phyloP scores from a whole-genome alignment of 2,797 vertebrate genomes.

The Tangara arthus region DNA sequence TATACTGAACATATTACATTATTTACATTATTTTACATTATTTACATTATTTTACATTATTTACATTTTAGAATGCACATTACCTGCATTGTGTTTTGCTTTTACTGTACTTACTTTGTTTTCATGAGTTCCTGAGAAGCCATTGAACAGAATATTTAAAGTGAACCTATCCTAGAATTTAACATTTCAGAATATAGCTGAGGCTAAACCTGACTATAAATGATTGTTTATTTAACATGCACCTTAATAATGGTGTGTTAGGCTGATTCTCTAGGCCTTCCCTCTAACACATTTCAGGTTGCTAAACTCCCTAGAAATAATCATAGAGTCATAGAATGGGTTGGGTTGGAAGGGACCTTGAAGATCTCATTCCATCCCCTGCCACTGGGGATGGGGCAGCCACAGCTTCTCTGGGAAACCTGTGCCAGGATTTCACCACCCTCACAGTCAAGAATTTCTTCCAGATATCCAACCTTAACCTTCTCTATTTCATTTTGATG shows the following conservation, averaged over 20 bases:
- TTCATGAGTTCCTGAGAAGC: neutral
- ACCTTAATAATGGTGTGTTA: neutral
- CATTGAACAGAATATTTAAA: neutral
- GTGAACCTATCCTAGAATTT: neutral
- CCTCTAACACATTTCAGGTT: neutral
- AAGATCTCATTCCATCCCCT: fast-evolving
- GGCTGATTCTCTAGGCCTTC: neutral
- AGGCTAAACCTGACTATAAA: neutral
- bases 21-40: no score
- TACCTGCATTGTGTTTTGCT: neutral
- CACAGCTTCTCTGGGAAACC: neutral
- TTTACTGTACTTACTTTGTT: neutral
- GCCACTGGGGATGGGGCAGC: neutral
- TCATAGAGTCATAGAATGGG: neutral
- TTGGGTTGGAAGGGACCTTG: neutral
- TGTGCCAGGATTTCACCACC: neutral
- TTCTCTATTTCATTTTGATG: neutral
- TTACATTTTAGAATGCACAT: neutral
- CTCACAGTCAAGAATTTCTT: neutral
- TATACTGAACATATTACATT: no score
- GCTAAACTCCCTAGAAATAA: neutral
- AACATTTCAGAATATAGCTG: neutral
- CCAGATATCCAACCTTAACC: neutral
- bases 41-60: neutral
- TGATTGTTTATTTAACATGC: neutral